phyloP scores from a whole-genome alignment of 2,797 vertebrate genomes.

The Novumbra hubbsi region DNA sequence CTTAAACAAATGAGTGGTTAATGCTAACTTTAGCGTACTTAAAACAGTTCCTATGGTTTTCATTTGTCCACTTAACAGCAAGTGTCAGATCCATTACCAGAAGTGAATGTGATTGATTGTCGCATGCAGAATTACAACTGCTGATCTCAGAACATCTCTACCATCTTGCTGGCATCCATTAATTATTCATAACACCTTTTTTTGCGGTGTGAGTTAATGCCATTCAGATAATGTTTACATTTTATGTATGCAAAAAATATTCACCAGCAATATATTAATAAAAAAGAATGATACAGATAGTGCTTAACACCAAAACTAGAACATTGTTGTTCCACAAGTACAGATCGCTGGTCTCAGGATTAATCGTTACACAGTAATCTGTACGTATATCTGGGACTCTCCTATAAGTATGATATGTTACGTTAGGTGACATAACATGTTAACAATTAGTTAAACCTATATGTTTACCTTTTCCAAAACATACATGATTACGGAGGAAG shows the following conservation, averaged over 20 bases:
- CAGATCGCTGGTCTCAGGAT: background rate
- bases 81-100: background rate
- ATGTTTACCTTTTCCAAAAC: no score
- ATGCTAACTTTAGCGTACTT: background rate
- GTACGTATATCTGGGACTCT: no score
- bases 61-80: background rate
- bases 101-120: background rate
- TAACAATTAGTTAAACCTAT: no score
- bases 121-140: slow-evolving; percentile 1
- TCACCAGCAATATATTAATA: background rate
- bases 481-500: no score
- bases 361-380: no score
- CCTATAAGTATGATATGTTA: no score
- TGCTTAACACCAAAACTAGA: background rate
- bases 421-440: no score
- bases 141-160: background rate
- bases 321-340: background rate
- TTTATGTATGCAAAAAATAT: background rate
- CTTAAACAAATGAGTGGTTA: background rate
- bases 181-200: background rate
- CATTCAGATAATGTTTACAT: background rate
- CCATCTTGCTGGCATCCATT: background rate
- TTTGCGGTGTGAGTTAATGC: background rate
- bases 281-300: slow-evolving; percentile 4
- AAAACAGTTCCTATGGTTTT: background rate